These are phyloP conservation scores for Calidris pygmaea DNA, from an alignment of 2,113 vertebrate genomes.

Conservation along the genomic window DNA sequence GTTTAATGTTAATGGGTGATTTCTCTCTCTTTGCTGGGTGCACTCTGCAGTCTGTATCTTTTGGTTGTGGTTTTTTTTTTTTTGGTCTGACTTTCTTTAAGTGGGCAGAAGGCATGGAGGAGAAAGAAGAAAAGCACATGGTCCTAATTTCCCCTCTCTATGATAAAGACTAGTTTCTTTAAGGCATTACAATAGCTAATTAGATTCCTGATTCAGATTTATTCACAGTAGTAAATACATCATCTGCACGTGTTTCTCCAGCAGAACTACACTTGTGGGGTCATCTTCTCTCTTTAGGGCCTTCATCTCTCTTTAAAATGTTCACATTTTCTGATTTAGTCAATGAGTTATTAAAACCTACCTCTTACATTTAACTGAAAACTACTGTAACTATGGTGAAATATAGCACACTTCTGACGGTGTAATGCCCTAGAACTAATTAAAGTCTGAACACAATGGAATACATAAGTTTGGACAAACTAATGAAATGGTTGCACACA, in stretches of 20 bases:
- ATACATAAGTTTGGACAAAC: not conserved
- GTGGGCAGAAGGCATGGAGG: not conserved
- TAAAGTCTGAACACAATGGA: not conserved
- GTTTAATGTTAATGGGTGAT: not conserved
- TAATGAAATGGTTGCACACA: not conserved
- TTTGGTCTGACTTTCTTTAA: not conserved
- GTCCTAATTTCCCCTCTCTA: not conserved
- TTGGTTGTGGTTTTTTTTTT: not conserved
- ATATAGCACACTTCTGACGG: not conserved
- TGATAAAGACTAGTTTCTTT: constrained; percentile 21
- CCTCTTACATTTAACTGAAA: not conserved
- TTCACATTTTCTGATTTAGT: not conserved
- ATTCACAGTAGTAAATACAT: constrained; percentile 19
- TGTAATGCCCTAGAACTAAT: not conserved
- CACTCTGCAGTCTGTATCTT: not conserved
- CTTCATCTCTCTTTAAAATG: not conserved
- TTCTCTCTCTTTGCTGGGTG: not conserved
- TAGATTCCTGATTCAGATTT: constrained; percentile 24
- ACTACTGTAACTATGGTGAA: not conserved
- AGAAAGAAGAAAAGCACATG: not conserved
- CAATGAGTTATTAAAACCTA: not conserved
- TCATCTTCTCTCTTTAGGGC: not conserved
- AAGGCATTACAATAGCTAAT: constrained; percentile 40
- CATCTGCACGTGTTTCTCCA: not conserved
- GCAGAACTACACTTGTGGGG: not conserved